A percentile compares a stretch with the other conserved stretches of the same genome.
These are phyloP conservation scores for Caiman crocodilus DNA, from an alignment of 2,797 vertebrate species.

Conservation along the genomic window DNA sequence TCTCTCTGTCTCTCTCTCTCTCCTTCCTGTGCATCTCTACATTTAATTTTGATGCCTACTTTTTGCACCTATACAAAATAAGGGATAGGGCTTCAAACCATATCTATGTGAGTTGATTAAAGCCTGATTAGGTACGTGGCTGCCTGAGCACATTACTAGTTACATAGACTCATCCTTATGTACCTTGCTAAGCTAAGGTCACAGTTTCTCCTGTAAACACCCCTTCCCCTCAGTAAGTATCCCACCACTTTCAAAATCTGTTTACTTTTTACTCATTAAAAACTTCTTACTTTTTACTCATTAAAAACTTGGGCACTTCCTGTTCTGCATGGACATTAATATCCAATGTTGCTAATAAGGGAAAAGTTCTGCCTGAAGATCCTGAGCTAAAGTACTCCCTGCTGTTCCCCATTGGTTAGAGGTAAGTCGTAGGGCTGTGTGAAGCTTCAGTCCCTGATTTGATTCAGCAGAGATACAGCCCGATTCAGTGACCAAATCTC, in stretches of 20 bases:
- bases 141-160: not conserved
- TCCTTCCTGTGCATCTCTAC: not conserved
- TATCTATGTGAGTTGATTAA: not conserved
- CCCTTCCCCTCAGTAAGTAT: not conserved
- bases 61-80: not conserved
- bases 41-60: not conserved
- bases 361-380: not conserved
- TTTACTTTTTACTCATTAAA: not conserved
- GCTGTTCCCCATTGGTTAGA: not conserved
- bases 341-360: not conserved
- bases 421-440: no score
- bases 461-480: no score
- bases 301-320: not conserved
- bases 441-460: no score
- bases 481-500: no score
- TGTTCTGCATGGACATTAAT: not conserved
- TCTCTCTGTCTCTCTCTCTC: no score
- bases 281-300: no score
- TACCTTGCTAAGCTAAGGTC: not conserved
- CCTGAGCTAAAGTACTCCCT: not conserved
- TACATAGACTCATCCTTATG: not conserved
- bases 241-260: not conserved
- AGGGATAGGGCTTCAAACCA: not conserved
- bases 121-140: not conserved
- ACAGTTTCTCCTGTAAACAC: not conserved